Conservation (phyloP, 2,888 invertebrate genomes). For the Torymus texanus region DNA sequence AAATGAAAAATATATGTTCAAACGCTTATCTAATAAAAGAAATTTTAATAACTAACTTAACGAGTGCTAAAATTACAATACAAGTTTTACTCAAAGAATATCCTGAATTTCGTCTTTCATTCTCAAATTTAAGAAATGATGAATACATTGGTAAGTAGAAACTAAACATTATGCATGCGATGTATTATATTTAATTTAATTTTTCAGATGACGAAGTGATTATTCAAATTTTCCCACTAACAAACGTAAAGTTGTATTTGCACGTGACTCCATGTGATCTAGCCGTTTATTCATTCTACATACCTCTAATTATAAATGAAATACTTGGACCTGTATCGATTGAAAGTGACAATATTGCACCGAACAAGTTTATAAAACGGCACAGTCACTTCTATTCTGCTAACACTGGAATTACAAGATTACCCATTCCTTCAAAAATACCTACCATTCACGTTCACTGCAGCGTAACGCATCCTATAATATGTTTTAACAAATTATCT, state of each 20-base stretch:
- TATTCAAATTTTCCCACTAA: conserved; percentile 62
- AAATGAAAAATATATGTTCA: conserved; percentile 75
- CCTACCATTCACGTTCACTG: conserved; percentile 60
- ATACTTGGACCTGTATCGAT: conserved; percentile 78
- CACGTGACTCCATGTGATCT: conserved; percentile 74
- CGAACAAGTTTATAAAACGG: conserved; percentile 58
- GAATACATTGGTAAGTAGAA: conserved; percentile 4
- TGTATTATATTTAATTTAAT: no score
- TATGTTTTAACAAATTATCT: conserved; percentile 61
- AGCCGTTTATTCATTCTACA: conserved; percentile 78
- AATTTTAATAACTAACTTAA: conserved; percentile 69
- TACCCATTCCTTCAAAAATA: conserved; percentile 55
- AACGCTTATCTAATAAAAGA: conserved; percentile 66
- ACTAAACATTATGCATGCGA: background rate
- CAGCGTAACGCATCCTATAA: conserved; percentile 59
- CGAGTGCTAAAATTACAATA: conserved; percentile 63
- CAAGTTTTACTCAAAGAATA: conserved; percentile 69
- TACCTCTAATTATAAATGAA: conserved; percentile 79
- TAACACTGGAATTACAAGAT: conserved; percentile 28
- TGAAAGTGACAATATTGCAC: conserved; percentile 59
- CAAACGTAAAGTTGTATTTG: conserved; percentile 68
- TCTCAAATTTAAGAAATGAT: conserved; percentile 43
- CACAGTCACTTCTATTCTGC: conserved; percentile 45
- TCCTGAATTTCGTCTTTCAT: conserved; percentile 70
- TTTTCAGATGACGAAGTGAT: conserved; percentile 8